A percentile compares a stretch with the other conserved stretches of the same genome.
Conservation (phyloP, 2,113 vertebrate genomes). For the Natator depressus region DNA sequence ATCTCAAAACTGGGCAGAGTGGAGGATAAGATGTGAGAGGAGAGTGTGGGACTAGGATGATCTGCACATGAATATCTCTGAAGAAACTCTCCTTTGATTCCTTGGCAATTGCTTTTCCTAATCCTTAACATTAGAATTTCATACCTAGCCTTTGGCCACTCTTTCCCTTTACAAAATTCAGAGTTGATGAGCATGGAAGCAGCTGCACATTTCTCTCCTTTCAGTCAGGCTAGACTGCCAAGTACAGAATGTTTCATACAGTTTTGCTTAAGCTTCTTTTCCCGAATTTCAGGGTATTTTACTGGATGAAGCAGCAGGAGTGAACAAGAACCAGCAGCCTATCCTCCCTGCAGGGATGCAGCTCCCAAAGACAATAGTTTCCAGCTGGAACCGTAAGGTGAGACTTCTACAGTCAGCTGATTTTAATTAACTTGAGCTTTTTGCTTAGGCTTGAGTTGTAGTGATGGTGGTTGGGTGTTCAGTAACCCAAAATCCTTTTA, state of each 20-base stretch:
- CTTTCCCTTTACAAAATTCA: background rate
- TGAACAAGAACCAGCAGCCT: slow-evolving; percentile 91
- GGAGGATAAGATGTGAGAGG: background rate
- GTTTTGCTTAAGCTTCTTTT: background rate
- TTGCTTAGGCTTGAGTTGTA: background rate
- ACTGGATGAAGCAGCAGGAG: slow-evolving; percentile 92
- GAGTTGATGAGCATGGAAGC: background rate
- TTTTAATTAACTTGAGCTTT: background rate
- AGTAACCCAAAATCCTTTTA: background rate
- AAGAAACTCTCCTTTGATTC: background rate
- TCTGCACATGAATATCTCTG: background rate
- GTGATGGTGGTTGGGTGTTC: background rate
- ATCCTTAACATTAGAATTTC: background rate
- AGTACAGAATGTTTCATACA: background rate
- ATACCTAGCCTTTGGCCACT: background rate
- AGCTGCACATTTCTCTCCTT: background rate
- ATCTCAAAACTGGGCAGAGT: background rate
- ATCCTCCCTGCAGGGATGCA: slow-evolving; percentile 91
- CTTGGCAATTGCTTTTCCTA: background rate
- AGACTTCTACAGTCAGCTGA: background rate
- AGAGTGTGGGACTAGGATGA: background rate
- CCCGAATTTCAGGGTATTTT: slow-evolving; percentile 87
- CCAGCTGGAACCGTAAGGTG: slow-evolving; percentile 99
- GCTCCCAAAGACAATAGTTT: slow-evolving; percentile 91
- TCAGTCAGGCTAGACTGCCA: background rate